phyloP scores from a whole-genome alignment of 2,888 invertebrate genomes.

The Drosophila paucipuncta region DNA sequence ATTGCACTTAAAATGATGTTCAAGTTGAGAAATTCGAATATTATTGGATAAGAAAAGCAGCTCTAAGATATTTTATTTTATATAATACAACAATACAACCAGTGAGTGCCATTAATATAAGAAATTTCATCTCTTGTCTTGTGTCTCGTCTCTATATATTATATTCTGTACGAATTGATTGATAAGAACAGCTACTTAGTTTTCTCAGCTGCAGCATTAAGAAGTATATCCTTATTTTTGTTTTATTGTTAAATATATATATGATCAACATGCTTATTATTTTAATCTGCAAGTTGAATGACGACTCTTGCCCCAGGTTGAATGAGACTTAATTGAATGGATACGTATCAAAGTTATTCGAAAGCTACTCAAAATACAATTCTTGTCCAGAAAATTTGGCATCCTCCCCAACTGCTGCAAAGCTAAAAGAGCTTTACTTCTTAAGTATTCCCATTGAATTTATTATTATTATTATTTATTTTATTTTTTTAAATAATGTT shows the following conservation, averaged over 20 bases:
- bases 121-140: too few relatives aligned
- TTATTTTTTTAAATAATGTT: background rate
- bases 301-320: background rate
- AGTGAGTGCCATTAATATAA: too few relatives aligned
- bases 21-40: background rate
- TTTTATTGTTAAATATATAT: background rate
- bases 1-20: background rate
- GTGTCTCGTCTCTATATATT: too few relatives aligned
- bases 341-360: background rate
- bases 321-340: background rate
- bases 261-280: background rate
- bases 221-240: background rate
- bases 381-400: background rate
- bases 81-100: too few relatives aligned
- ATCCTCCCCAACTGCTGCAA: background rate
- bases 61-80: background rate
- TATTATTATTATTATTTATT: background rate
- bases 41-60: background rate
- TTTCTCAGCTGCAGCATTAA: background rate
- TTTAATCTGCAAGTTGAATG: background rate
- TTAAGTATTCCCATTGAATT: background rate
- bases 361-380: background rate
- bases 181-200: background rate
- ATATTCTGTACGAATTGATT: background rate
- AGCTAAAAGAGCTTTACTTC: background rate